Base-by-base conservation (phyloP, 1,140 invertebrate genomes). In the Anoplophora glabripennis region DNA sequence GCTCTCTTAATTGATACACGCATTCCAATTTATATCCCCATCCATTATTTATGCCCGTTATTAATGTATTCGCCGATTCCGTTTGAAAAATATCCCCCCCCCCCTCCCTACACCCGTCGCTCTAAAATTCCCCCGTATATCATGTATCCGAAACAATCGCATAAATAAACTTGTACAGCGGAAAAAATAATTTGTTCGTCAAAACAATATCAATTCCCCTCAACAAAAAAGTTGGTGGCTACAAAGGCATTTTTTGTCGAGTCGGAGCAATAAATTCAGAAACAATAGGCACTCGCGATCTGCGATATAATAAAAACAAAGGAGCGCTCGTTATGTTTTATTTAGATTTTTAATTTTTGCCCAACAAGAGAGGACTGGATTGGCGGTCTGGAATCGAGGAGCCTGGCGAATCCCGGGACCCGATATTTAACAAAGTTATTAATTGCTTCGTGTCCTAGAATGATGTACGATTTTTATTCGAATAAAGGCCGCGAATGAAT, bases 381-480 rank as follows among this genome's bases (percentile, higher is more conserved):
- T 33, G 54, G 55, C 55, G 57, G 47, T 60, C 57, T 63, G 62
- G 60, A 64, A 57, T 53, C 61, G 35, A 46, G 54, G 54, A 60
- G 49, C 45, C 53, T 52, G 18, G 47, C 52, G 47, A 33, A 57
- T 18, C 18, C 33, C 51, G 54, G 21, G 21, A 28, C 57, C 67
- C 67, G 53, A 69, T 69, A 66, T 67, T 69, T 67, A 67, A 67
- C 65, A 51, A 61, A 53, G 58, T 69, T 69, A 69, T 69, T 69
- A 69, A 69, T 69, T 69, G 67, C 62, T 59, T 46, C 62, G 51
- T 67, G 61, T 67, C 59, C 58, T 34, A 48, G 46, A 69, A 67
- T 69, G 67, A 69, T 67, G 64, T 69, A 69, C 67, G 67, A 65
- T 65, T 69, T 66, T 65, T 67, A 61, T 65, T 69, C 65, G 67